A percentile compares a stretch with the other conserved stretches of the same genome.
Conservation (phyloP, 2,113 vertebrate genomes). For the Gadus chalcogrammus region DNA sequence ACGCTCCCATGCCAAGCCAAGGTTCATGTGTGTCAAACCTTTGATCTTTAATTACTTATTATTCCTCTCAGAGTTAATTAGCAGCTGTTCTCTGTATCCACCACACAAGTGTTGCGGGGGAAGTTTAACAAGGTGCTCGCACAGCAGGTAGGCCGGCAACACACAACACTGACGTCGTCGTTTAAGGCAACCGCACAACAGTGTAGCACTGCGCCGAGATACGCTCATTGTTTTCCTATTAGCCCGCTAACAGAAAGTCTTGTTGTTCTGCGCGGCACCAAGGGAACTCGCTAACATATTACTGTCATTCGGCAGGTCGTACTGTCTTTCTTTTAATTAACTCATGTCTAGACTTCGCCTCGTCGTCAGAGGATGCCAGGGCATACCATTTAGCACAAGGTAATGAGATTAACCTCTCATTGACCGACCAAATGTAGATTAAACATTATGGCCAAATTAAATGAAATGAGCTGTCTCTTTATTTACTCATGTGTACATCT, state of each 20-base stretch:
- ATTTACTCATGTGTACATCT: conserved; percentile 48
- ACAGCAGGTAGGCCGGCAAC: conserved; percentile 54
- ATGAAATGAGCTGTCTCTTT: conserved; percentile 54
- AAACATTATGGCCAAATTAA: conserved; percentile 56
- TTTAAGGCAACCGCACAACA: conserved; percentile 52
- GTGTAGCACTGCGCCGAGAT: conserved; percentile 16
- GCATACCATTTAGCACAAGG: conserved; percentile 57
- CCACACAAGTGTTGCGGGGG: conserved; percentile 50
- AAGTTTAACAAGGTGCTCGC: conserved; percentile 57
- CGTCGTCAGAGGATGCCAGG: conserved; percentile 51
- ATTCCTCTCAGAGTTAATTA: conserved; percentile 63
- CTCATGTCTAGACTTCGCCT: conserved; percentile 46
- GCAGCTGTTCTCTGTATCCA: conserved; percentile 48
- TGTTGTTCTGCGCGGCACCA: conserved; percentile 16
- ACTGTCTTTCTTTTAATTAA: conserved; percentile 68
- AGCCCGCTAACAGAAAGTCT: conserved; percentile 18
- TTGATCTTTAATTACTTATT: conserved; percentile 47
- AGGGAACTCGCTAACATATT: conserved; percentile 39
- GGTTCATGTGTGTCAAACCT: no score
- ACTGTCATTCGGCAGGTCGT: conserved; percentile 33
- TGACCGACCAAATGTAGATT: conserved; percentile 59
- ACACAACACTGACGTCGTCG: conserved; percentile 40
- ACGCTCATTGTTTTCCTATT: conserved; percentile 25
- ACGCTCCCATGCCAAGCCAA: no score
- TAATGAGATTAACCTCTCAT: conserved; percentile 65